Percentiles rank a stretch among this genome's conserved stretches.
These are phyloP conservation scores for Lutraria rhynchaena DNA, from an alignment of 1,140 invertebrate genomes.

Conservation along the genomic window DNA sequence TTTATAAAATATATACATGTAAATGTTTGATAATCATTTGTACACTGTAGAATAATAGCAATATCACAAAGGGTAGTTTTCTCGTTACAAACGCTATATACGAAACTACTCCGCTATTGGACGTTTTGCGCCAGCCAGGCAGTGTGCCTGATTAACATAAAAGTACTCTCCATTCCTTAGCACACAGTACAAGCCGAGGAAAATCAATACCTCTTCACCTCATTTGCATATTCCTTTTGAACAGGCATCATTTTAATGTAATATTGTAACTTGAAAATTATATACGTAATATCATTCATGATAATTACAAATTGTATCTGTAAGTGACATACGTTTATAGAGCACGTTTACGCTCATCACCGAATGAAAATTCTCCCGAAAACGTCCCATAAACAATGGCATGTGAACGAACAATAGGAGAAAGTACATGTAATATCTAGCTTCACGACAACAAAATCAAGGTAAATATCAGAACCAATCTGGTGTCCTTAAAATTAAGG, in stretches of 20 bases:
- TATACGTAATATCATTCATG: no score
- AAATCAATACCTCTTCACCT: slow-evolving; percentile 39
- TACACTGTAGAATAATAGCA: no score
- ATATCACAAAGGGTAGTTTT: no score
- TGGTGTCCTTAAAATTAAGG: background rate
- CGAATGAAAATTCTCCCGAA: no score
- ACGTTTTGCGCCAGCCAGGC: background rate
- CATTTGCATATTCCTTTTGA: slow-evolving; percentile 39
- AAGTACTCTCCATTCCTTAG: slow-evolving; percentile 28
- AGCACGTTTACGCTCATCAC: no score
- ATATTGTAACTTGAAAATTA: no score
- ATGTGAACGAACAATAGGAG: background rate
- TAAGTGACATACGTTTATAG: no score
- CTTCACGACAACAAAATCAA: background rate
- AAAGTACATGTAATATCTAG: background rate
- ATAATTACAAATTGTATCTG: no score
- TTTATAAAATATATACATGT: no score
- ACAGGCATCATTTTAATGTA: background rate
- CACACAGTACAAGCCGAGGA: background rate
- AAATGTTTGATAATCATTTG: no score
- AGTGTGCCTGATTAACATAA: slow-evolving; percentile 32
- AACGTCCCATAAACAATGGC: background rate
- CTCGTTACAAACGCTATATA: no score
- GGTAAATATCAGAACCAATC: slow-evolving; percentile 1
- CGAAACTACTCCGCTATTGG: slow-evolving; percentile 20